These are phyloP conservation scores for Caprella mutica DNA, from an alignment of 2,888 invertebrate genomes.

Conservation along the genomic window DNA sequence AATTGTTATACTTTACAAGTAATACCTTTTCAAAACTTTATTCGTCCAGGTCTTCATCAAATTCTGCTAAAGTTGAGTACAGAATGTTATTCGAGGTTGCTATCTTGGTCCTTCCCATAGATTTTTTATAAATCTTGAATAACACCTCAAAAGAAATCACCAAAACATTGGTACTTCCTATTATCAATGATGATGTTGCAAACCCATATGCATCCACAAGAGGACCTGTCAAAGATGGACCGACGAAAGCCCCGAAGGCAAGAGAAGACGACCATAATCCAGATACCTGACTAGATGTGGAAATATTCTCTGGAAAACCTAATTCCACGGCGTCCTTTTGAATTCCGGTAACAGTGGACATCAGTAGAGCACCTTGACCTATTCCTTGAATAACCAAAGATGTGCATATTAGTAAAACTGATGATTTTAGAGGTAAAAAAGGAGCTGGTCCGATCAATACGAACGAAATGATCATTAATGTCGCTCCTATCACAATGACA, in stretches of 20 bases:
- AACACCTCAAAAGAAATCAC: too few species aligned
- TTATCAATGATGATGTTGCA: too few species aligned
- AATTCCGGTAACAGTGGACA: conserved; percentile 74
- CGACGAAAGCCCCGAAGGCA: conserved; percentile 74
- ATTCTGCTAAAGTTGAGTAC: too few species aligned
- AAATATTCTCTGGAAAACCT: conserved; percentile 69
- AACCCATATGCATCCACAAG: conserved; percentile 63
- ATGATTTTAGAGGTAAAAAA: conserved; percentile 47
- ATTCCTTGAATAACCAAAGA: conserved; percentile 58
- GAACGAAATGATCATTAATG: conserved; percentile 57
- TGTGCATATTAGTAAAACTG: conserved; percentile 15
- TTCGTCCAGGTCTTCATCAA: too few species aligned
- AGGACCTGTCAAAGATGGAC: conserved; percentile 62
- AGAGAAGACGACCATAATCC: conserved; percentile 84
- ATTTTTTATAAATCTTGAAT: too few species aligned
- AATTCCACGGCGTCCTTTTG: conserved; percentile 62
- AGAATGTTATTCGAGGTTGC: too few species aligned
- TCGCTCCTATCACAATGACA: conserved; percentile 55
- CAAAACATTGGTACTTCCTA: too few species aligned
- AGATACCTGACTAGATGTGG: conserved; percentile 77
- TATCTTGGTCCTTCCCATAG: too few species aligned
- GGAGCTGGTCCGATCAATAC: conserved; percentile 70
- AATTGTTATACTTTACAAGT: too few species aligned
- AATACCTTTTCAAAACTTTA: too few species aligned
- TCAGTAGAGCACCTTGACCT: conserved; percentile 70